Evolutionary conservation across 2,113 vertebrate species (phyloP).

Genomic region (Pimephales promelas): DNA sequence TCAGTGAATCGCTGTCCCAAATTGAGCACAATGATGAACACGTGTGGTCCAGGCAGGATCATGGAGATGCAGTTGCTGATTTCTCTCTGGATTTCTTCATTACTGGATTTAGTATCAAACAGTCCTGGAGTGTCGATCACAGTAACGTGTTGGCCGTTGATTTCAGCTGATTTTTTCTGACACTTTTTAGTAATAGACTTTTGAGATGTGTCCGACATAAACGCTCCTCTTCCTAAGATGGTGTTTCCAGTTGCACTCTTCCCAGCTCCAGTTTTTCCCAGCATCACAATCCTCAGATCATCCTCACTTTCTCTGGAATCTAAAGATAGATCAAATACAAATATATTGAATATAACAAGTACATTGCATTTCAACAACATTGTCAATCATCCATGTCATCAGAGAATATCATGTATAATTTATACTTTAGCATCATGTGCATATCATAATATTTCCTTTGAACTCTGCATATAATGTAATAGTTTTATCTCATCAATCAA

Average conservation of each 20-base stretch:
- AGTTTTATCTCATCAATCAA: too few relatives aligned
- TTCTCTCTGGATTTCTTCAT: background rate
- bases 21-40: background rate
- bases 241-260: too few relatives aligned
- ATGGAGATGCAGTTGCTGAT: background rate
- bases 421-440: too few relatives aligned
- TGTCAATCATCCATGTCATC: too few relatives aligned
- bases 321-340: too few relatives aligned
- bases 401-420: too few relatives aligned
- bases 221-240: too few relatives aligned
- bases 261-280: background rate
- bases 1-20: background rate
- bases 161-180: background rate
- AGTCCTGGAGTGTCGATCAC: conserved; percentile 25
- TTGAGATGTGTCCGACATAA: too few relatives aligned
- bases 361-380: too few relatives aligned
- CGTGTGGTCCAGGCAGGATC: conserved; percentile 5
- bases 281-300: background rate
- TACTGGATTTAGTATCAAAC: background rate
- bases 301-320: background rate
- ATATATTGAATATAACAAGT: too few relatives aligned
- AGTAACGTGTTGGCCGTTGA: background rate
- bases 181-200: background rate
- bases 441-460: too few relatives aligned
- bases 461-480: too few relatives aligned